Base-by-base conservation (phyloP, 2,888 invertebrate species). In the Salpingus planirostris region DNA sequence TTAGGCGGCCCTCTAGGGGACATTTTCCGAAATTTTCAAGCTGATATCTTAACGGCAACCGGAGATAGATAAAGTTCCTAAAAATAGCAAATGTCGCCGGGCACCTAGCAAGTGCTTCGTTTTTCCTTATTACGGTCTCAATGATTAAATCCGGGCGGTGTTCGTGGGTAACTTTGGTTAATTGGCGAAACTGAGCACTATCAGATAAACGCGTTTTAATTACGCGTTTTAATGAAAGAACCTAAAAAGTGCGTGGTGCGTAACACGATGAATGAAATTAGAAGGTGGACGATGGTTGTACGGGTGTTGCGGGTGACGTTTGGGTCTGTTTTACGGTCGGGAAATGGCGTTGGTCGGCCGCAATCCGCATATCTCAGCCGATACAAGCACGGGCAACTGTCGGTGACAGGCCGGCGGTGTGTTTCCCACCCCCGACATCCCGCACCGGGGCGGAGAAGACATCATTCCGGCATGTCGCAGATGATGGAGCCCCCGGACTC, bases 351-450 rank as follows among this genome's bases (percentile, higher is more conserved):
- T 32, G 36, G 36, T 36, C 29, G 36, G 31, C 36, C 36, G 36
- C 36, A 15, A 36, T 32, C 31, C 35, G 49, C 50, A 54, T 55
- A 52, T 53, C 52, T 54, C 52, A 53, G 43, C 45, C 46, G 45
- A 47, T 50, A 55, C 53, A 53, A 50, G 52, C 49, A 27, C 36
- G 33, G 43, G 45, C 51, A 50, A 52, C 51, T 55, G 55, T 44
- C 40, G 42, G 44, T 55, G 55, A 55, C 55, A 55, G 52, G 46
- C 46, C 43, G 51, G 51, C 44, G 53, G 55, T 52, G 43, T 52
- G 53, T 52, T 40, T 45, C 49, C 44, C 52, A 49, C 48, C 47
- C 49, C 47, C 33, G 36, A 40, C 49, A 44, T 43, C 47, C 47
- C 45, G 44, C 47, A 43, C 38, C 33, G 40, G 49, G 52, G 52